These are phyloP conservation scores for Pleuronectes platessa DNA, from an alignment of 2,113 vertebrate species.

Conservation along the genomic window DNA sequence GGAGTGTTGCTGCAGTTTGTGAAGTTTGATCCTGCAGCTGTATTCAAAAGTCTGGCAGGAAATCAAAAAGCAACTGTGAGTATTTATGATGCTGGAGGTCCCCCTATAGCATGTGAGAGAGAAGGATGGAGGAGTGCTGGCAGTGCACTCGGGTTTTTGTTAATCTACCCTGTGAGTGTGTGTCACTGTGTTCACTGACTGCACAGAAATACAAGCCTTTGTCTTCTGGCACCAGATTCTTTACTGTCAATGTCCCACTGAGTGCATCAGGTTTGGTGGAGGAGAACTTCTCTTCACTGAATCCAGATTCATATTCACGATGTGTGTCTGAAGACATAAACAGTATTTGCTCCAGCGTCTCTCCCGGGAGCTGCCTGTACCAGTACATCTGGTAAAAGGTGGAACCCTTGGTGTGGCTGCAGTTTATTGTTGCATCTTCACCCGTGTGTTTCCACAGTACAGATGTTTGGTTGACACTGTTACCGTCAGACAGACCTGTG, in stretches of 20 bases:
- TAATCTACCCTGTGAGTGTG: neutral
- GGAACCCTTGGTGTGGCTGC: conserved; percentile 28
- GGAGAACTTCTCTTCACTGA: conserved; percentile 10
- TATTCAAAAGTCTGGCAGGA: too few relatives aligned
- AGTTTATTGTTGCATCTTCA: conserved; percentile 28
- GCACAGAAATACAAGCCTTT: conserved; percentile 56
- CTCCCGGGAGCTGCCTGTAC: conserved; percentile 68
- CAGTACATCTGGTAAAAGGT: conserved; percentile 60
- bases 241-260: conserved; percentile 33
- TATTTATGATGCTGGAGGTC: neutral
- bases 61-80: neutral
- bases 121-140: too few relatives aligned
- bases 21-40: neutral
- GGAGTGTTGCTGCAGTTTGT: neutral
- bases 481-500: conserved; percentile 1
- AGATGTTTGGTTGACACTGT: conserved; percentile 25
- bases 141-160: conserved; percentile 38
- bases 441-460: neutral
- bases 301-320: conserved; percentile 3
- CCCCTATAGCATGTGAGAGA: neutral
- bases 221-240: conserved; percentile 22
- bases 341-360: conserved; percentile 56
- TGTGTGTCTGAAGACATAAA: neutral
- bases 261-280: neutral
- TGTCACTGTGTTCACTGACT: conserved; percentile 37